Conservation (phyloP, 2,888 invertebrate genomes). For the Timema cristinae region DNA sequence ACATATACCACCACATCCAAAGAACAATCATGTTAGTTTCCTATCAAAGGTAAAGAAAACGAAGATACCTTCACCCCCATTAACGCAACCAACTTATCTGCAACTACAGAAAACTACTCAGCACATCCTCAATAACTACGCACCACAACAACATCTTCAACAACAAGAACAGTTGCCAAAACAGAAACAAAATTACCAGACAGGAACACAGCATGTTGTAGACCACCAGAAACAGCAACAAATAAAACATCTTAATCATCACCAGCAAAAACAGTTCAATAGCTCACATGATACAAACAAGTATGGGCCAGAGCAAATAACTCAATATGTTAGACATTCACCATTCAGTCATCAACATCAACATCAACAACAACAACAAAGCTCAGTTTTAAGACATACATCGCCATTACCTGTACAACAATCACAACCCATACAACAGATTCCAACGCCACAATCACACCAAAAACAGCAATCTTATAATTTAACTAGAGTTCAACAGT, state of each 20-base stretch:
- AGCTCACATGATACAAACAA: not conserved
- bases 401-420: not conserved
- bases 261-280: not conserved
- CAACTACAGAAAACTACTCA: not conserved
- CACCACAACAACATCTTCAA: constrained; percentile 6
- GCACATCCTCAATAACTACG: not conserved
- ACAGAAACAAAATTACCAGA: not conserved
- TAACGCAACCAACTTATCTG: too few species aligned
- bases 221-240: not conserved
- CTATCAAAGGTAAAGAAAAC: not conserved
- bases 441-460: constrained; percentile 3
- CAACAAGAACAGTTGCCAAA: not conserved
- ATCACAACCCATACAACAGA: not conserved
- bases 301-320: not conserved
- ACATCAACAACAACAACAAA: not conserved
- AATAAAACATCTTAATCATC: not conserved
- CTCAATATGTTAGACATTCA: not conserved
- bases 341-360: not conserved
- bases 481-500: not conserved
- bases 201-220: not conserved
- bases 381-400: not conserved
- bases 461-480: not conserved
- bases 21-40: not conserved
- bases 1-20: constrained; percentile 20
- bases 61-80: not conserved